Conservation (phyloP, 2,797 vertebrate species). For the Sarcophilus harrisii region DNA sequence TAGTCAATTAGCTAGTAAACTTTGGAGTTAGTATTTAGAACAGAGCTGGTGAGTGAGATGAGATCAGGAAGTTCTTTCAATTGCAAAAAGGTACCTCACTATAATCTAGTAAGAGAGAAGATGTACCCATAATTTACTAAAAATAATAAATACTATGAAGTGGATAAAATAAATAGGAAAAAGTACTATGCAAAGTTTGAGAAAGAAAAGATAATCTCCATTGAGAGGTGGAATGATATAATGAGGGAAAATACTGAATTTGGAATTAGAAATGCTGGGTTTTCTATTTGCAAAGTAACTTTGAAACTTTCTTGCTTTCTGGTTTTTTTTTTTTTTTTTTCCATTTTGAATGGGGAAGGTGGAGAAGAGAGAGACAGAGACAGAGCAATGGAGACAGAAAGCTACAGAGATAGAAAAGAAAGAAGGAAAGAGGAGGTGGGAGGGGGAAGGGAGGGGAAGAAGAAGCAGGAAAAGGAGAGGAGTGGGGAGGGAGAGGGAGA, state of each 20-base stretch:
- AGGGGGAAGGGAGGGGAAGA: not conserved
- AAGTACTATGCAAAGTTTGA: not conserved
- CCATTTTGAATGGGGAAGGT: not conserved
- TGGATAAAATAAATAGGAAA: not conserved
- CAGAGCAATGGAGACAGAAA: not conserved
- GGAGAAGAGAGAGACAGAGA: too few relatives aligned
- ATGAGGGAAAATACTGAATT: not conserved
- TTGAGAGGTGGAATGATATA: not conserved
- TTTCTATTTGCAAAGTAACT: not conserved
- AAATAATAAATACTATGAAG: not conserved
- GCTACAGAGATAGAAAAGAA: not conserved
- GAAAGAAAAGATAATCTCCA: not conserved
- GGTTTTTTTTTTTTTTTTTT: not conserved
- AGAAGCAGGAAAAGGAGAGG: not conserved
- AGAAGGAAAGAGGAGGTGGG: not conserved
- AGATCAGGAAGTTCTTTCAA: not conserved
- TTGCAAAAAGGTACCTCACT: not conserved
- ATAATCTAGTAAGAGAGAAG: not conserved
- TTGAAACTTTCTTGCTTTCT: not conserved
- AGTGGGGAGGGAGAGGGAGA: too few relatives aligned
- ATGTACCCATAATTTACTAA: not conserved
- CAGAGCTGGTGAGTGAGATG: not conserved
- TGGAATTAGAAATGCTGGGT: not conserved
- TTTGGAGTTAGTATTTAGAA: not conserved
- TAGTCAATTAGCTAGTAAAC: not conserved